Percentiles rank a stretch among this genome's conserved stretches.
These are phyloP conservation scores for Cossypha polioptera DNA, from an alignment of 2,797 vertebrate species.

Conservation along the genomic window DNA sequence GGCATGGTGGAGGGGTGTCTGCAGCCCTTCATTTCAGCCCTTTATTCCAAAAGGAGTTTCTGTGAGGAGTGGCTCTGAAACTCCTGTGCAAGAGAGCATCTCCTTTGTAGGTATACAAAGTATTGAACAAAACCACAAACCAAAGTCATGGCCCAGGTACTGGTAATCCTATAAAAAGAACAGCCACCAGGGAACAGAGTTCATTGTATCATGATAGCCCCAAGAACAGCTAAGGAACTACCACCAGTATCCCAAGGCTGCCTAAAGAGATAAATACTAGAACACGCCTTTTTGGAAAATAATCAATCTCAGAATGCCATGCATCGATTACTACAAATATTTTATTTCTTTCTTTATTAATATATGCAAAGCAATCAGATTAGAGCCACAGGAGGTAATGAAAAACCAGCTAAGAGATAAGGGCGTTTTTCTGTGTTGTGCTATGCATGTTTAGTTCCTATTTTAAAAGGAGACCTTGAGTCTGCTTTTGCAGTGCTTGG, in stretches of 20 bases:
- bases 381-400: constrained; percentile 35
- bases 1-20: not conserved
- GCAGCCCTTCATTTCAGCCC: not conserved
- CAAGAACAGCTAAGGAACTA: not conserved
- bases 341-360: constrained; percentile 38
- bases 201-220: not conserved
- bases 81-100: not conserved
- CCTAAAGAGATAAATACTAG: not conserved
- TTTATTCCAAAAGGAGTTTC: not conserved
- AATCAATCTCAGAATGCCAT: not conserved
- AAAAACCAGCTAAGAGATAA: constrained; percentile 44
- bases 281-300: not conserved
- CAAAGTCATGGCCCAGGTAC: not conserved
- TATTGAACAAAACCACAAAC: not conserved
- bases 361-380: constrained; percentile 53
- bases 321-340: not conserved
- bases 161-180: not conserved
- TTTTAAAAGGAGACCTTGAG: constrained; percentile 30
- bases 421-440: not conserved
- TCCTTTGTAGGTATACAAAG: not conserved
- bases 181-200: not conserved
- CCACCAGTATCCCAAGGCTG: not conserved
- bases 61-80: not conserved
- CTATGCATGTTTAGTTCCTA: not conserved
- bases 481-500: not conserved